phyloP scores from a whole-genome alignment of 2,113 vertebrate species.

The Climacteris rufus region DNA sequence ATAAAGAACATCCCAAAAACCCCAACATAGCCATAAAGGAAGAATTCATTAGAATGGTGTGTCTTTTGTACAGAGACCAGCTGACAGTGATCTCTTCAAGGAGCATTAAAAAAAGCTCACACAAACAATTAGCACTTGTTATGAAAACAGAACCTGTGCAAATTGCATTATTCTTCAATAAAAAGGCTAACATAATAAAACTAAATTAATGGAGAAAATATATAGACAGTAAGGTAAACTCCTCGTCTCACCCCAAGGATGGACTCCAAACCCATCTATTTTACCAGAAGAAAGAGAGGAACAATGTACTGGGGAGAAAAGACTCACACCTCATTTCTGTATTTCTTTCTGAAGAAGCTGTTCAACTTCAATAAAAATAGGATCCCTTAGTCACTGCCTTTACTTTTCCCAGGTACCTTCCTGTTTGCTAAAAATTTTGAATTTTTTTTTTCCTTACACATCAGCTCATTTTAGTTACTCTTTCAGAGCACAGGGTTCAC shows the following conservation, averaged over 20 bases:
- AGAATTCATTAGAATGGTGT: neutral
- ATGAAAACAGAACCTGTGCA: neutral
- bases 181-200: neutral
- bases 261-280: neutral
- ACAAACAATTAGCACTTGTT: neutral
- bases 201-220: neutral
- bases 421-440: neutral
- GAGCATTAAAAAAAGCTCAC: neutral
- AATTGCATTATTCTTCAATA: neutral
- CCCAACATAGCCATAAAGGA: neutral
- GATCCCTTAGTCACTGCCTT: neutral
- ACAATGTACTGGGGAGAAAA: accelerated
- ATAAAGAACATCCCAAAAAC: neutral
- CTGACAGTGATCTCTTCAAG: neutral
- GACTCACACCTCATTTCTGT: neutral
- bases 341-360: neutral
- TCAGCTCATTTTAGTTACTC: neutral
- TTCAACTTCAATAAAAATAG: neutral
- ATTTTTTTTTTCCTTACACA: neutral
- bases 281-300: neutral
- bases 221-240: neutral
- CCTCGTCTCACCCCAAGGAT: neutral
- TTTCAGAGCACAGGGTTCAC: neutral
- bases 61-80: neutral
- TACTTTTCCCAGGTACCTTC: neutral